A percentile compares a stretch with the other conserved stretches of the same genome.
phyloP scores from a whole-genome alignment of 2,888 invertebrate species.

The Cyclophora albipunctata region DNA sequence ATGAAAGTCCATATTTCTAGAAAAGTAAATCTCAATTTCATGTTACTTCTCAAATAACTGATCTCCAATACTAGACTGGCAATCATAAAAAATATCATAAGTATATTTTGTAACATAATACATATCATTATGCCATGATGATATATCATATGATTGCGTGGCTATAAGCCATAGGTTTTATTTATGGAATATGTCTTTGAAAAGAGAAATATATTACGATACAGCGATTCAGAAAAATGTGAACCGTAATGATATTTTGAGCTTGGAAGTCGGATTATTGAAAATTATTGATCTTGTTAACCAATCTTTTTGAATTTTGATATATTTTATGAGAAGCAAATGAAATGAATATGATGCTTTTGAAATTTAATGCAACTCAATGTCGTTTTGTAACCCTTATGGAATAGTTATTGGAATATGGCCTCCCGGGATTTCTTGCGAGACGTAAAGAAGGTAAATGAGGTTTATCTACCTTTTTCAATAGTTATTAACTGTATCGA shows the following conservation, averaged over 20 bases:
- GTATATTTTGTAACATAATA: too few species aligned
- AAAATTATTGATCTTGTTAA: slow-evolving; percentile 27
- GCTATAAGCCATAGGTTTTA: slow-evolving; percentile 30
- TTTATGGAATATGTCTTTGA: slow-evolving; percentile 30
- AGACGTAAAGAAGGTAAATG: too few species aligned
- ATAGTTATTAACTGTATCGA: too few species aligned
- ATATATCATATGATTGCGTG: slow-evolving; percentile 46
- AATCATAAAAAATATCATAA: not conserved
- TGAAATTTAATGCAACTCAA: too few species aligned
- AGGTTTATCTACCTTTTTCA: too few species aligned
- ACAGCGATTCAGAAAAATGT: slow-evolving; percentile 26
- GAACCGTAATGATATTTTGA: slow-evolving; percentile 42
- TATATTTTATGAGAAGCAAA: not conserved
- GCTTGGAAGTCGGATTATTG: slow-evolving; percentile 34
- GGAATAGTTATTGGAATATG: too few species aligned
- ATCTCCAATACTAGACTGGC: too few species aligned
- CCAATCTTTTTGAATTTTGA: slow-evolving; percentile 2
- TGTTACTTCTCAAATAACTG: too few species aligned
- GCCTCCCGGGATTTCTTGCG: too few species aligned
- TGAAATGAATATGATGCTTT: not conserved
- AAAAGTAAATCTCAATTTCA: too few species aligned
- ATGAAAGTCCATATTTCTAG: too few species aligned
- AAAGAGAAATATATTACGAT: slow-evolving; percentile 27
- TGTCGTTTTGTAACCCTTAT: not conserved
- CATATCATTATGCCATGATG: slow-evolving; percentile 29